phyloP scores from a whole-genome alignment of 1,140 invertebrate genomes.

The Drosophila setifemur region DNA sequence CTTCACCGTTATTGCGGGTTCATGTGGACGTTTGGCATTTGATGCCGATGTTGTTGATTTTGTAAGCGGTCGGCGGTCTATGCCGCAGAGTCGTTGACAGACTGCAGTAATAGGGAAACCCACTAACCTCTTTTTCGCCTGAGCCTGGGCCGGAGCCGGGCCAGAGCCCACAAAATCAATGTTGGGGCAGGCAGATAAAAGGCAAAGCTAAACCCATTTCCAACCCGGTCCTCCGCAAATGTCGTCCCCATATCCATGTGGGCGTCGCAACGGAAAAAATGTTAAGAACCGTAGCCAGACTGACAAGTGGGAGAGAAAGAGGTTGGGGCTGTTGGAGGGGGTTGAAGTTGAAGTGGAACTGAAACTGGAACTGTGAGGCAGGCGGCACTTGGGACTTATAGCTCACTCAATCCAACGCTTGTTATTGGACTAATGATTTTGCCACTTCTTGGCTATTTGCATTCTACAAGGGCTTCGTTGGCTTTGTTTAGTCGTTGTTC shows the following conservation, averaged over 20 bases:
- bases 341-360: background rate
- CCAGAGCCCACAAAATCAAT: conserved; percentile 37
- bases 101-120: conserved; percentile 35
- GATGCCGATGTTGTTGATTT: background rate
- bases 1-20: conserved; percentile 36
- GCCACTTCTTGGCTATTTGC: conserved; percentile 29
- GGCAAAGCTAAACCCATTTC: conserved; percentile 4
- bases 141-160: no score
- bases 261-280: conserved; percentile 22
- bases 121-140: conserved; percentile 42
- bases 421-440: conserved; percentile 39
- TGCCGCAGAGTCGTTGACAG: conserved; percentile 44
- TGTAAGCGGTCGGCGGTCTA: background rate
- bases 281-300: conserved; percentile 7
- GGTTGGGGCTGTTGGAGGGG: background rate
- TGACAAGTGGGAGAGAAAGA: conserved; percentile 8
- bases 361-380: background rate
- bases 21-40: conserved; percentile 1
- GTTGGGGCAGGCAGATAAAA: conserved; percentile 26
- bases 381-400: conserved; percentile 16
- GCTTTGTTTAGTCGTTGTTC: conserved; percentile 15
- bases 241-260: conserved; percentile 4
- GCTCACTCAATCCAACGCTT: conserved; percentile 11
- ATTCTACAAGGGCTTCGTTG: conserved; percentile 21
- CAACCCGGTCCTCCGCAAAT: background rate